A percentile compares a stretch with the other conserved stretches of the same genome.
Evolutionary conservation across 2,888 invertebrate genomes (phyloP).

Genomic region (Disparrhopalites patrizii): DNA sequence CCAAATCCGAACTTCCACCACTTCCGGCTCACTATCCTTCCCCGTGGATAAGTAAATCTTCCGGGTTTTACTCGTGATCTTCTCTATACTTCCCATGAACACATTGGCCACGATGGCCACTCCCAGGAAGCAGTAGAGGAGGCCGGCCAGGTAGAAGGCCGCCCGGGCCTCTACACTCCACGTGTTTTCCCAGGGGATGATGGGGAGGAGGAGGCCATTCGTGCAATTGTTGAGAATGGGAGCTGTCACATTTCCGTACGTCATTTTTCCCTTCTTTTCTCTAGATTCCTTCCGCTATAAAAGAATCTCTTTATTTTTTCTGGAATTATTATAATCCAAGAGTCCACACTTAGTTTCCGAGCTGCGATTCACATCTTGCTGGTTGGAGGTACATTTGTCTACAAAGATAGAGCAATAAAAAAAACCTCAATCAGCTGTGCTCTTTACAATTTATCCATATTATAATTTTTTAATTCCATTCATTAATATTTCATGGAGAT

Average conservation of each 20-base stretch:
- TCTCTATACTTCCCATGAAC: slow-evolving; percentile 60
- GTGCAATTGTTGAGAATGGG: slow-evolving; percentile 38
- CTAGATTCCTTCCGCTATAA: background rate
- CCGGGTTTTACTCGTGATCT: slow-evolving; percentile 57
- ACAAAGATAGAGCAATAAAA: too few relatives aligned
- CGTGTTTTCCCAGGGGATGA: slow-evolving; percentile 54
- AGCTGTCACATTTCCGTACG: slow-evolving; percentile 1
- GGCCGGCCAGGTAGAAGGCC: slow-evolving; percentile 54
- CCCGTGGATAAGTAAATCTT: slow-evolving; percentile 49
- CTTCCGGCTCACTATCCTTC: slow-evolving; percentile 52
- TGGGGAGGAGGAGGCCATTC: slow-evolving; percentile 53
- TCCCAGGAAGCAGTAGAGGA: slow-evolving; percentile 59
- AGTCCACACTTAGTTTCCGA: too few relatives aligned
- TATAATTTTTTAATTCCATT: too few relatives aligned
- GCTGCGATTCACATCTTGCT: too few relatives aligned
- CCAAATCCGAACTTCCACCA: slow-evolving; percentile 54
- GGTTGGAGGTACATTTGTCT: too few relatives aligned
- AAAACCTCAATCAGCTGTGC: too few relatives aligned
- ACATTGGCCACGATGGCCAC: slow-evolving; percentile 60
- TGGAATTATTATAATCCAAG: background rate
- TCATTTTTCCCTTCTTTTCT: background rate
- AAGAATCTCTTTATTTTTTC: background rate
- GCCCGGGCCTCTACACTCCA: slow-evolving; percentile 54
- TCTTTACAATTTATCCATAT: too few relatives aligned
- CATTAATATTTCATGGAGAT: too few relatives aligned